Evolutionary conservation across 2,888 invertebrate species (phyloP).

Genomic region (Rutpela maculata): DNA sequence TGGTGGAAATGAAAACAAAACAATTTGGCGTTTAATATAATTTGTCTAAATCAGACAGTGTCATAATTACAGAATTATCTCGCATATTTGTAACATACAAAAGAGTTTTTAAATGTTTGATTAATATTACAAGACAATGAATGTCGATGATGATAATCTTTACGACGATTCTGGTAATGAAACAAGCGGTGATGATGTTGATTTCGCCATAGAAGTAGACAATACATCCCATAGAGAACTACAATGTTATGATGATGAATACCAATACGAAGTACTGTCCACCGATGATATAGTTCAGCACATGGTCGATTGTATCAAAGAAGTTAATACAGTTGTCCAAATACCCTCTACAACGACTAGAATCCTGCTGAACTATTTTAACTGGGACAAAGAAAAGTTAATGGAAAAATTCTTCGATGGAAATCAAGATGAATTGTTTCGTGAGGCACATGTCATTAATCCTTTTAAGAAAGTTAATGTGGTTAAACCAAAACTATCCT

Average conservation of each 20-base stretch:
- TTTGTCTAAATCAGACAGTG: conserved; percentile 60
- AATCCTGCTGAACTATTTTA: conserved; percentile 97
- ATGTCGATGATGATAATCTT: conserved; percentile 93
- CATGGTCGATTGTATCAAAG: conserved; percentile 98
- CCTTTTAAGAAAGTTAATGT: conserved; percentile 87
- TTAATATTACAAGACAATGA: conserved; percentile 78
- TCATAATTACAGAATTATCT: conserved; percentile 49
- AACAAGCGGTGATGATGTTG: conserved; percentile 95
- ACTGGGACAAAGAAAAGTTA: conserved; percentile 99
- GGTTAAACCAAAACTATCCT: conserved; percentile 81
- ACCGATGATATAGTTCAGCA: conserved; percentile 98
- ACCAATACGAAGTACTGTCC: conserved; percentile 95
- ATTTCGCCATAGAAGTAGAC: conserved; percentile 93
- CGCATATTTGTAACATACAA: conserved; percentile 38
- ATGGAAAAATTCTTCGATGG: conserved; percentile 98
- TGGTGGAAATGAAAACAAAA: conserved; percentile 50
- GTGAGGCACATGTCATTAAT: conserved; percentile 95
- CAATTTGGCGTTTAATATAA: conserved; percentile 54
- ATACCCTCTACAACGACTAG: conserved; percentile 92
- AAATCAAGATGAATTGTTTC: conserved; percentile 95
- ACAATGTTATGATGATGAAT: conserved; percentile 91
- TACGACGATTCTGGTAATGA: conserved; percentile 95
- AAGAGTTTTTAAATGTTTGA: conserved; percentile 44
- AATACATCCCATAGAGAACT: conserved; percentile 85
- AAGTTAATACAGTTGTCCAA: conserved; percentile 97